Evolutionary conservation across 2,797 vertebrate genomes (phyloP), one percentile per base, ranked within the genome.

Genomic region (Fistularia commersonii): DNA sequence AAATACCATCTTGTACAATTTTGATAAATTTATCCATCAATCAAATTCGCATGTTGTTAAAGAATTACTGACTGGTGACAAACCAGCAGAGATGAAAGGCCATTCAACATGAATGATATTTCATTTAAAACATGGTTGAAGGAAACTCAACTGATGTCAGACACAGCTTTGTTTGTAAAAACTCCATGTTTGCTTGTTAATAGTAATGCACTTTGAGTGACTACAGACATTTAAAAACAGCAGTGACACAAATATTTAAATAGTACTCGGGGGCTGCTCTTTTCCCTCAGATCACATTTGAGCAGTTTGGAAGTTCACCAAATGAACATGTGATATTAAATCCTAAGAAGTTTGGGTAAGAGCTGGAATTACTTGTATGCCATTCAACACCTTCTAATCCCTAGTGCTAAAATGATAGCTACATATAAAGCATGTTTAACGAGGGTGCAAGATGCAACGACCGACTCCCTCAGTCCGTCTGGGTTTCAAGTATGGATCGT

Each of bases 101-200:
- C 77, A 84, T 80, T 81, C 77, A 80, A 80, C 75, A 69, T 84
- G 81, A 84, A 84, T 83, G 64, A 79, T 67, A 80, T 64, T 54
- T 2, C 3, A 60, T 63, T 54, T 49, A 41, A 68, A 63, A 74
- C 32, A 59, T 23, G 39, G 11, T 58, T 47, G 58, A 66, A 58
- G 57, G 67, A 51, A 50, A n/a, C 23, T 23, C 23, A 23, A 23
- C 13, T 32, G 31, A 41, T 35, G 9, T 15, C 7, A 14, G 34
- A 13, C 14, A 45, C 9, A 7, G 35, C 8, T 47, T 34, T 8
- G 5, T 15, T 37, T 48, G 7, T n/a, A 48, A 15, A 5, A 6
- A 15, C 33, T 15, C 14, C 45, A 48, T 7, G 9, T 9, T 11
- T 23, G 33, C 7, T 32, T 23, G 31, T 13, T 12, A 13, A 46